Conservation (phyloP, 2,113 vertebrate genomes). For the Caloenas nicobarica region DNA sequence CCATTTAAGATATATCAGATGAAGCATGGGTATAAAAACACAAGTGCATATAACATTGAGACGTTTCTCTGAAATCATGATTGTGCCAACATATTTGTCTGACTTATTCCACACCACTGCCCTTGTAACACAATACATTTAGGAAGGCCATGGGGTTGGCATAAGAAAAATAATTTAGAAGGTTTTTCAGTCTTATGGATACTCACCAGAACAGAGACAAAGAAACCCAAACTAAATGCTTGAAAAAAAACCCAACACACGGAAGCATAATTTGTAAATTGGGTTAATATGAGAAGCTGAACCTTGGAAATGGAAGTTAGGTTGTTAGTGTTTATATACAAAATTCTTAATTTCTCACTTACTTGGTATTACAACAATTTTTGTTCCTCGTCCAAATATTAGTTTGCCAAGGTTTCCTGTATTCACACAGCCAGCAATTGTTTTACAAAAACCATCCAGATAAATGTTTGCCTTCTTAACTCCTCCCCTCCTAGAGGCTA, state of each 20-base stretch:
- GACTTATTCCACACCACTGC: not conserved
- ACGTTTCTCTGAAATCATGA: not conserved
- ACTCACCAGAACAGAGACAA: not conserved
- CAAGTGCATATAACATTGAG: not conserved
- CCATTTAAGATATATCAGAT: not conserved
- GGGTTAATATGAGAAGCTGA: not conserved
- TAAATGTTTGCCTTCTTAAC: not conserved
- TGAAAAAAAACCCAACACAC: not conserved
- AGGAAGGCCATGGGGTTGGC: not conserved
- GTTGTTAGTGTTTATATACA: not conserved
- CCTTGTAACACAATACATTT: not conserved
- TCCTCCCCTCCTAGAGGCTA: not conserved
- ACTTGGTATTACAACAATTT: not conserved
- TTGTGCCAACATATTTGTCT: not conserved
- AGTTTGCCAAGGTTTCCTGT: not conserved
- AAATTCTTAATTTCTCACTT: not conserved
- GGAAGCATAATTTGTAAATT: not conserved
- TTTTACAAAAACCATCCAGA: conserved; percentile 1
- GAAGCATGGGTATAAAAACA: not conserved
- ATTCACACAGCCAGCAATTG: not conserved
- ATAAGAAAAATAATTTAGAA: not conserved
- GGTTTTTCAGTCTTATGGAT: not conserved
- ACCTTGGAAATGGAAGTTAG: not conserved
- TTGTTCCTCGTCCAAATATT: conserved; percentile 13
- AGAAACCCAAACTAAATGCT: not conserved